These are phyloP conservation scores for Pelosia muscerda DNA, from an alignment of 2,888 invertebrate genomes.

Conservation along the genomic window DNA sequence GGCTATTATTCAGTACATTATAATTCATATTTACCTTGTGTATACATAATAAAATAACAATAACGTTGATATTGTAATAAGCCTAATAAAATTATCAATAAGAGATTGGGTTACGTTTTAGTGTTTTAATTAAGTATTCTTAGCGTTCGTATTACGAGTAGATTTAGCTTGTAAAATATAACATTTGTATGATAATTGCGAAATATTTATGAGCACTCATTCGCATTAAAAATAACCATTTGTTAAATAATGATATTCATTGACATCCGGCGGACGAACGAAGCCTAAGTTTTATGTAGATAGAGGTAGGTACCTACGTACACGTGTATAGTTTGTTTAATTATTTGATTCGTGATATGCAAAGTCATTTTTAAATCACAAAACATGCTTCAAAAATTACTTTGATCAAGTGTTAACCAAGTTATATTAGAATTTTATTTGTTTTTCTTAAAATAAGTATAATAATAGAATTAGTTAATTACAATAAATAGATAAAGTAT, in stretches of 20 bases:
- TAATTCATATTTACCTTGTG: neutral
- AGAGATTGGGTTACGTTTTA: neutral
- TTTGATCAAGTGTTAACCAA: neutral
- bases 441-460: too few relatives aligned
- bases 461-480: too few relatives aligned
- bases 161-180: constrained; percentile 39
- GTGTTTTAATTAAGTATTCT: constrained; percentile 31
- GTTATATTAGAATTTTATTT: neutral
- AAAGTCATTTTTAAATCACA: constrained; percentile 23
- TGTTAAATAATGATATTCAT: constrained; percentile 59
- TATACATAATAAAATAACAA: constrained; percentile 4
- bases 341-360: constrained; percentile 60
- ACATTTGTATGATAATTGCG: constrained; percentile 68
- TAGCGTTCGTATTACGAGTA: constrained; percentile 11
- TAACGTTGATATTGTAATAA: neutral
- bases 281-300: constrained; percentile 38
- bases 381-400: neutral
- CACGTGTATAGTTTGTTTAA: constrained; percentile 75
- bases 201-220: constrained; percentile 52
- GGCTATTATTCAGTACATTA: neutral
- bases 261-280: constrained; percentile 77
- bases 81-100: neutral
- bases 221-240: constrained; percentile 73
- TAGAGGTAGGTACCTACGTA: too few relatives aligned
- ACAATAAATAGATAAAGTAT: too few relatives aligned